Evolutionary conservation across 2,113 vertebrate species (phyloP), one percentile per base, ranked within the genome.

Genomic region (Bolborhynchus lineola): DNA sequence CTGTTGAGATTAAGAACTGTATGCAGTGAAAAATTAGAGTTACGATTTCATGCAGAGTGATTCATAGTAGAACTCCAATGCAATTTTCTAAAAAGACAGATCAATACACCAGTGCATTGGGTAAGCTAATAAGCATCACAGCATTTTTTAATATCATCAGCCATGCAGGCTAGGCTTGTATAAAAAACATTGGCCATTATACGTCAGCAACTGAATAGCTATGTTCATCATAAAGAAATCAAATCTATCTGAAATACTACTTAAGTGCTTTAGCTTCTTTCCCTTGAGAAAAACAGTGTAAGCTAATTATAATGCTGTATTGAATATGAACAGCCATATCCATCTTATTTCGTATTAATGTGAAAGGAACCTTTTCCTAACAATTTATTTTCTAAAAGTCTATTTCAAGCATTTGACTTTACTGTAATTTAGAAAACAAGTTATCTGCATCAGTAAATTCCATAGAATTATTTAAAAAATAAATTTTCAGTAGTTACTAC

Each of bases 361-460:
- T 74, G 55, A 77, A 92, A 80, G 41, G n/a, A 82, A 74, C 20
- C 18, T 47, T 63, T 90, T 60, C 46, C 37, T 82, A 41, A 91
- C 23, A 70, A 77, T 55, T 86, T 85, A 50, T 92, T 86, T 95
- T 76, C 57, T 80, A 88, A 86, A 46, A 49, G 10, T 37, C 47
- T 62, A 41, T 92, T 83, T 83, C 41, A 83, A 72, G 20, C 31
- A 81, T 53, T 78, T 65, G 26, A 8, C 59, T 86, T 92, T 89
- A 68, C 26, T 62, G 15, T 82, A 80, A 86, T 95, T 91, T 78
- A 81, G 77, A 90, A 93, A 90, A 92, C 49, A n/a, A 89, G 4
- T 4, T 88, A 46, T 52, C 52, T 68, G 13, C 62, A 72, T 29
- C 35, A 79, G n/a, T 93, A 93, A 91, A 88, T 65, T 82, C 63